A percentile compares a stretch with the other conserved stretches of the same genome.
Evolutionary conservation across 1,140 invertebrate species (phyloP).

Genomic region (Papilio dardanus): DNA sequence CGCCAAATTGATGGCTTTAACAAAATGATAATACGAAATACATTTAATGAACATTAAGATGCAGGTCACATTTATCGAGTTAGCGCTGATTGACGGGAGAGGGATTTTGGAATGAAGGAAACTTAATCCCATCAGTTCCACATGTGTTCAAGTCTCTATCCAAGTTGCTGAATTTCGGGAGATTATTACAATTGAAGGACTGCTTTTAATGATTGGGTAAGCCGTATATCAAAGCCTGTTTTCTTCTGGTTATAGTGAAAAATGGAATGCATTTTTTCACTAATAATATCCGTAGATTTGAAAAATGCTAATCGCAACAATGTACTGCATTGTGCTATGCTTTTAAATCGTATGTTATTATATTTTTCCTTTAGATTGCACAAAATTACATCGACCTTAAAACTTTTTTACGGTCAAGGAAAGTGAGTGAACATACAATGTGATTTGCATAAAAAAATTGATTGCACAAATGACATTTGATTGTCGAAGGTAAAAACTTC

Average conservation of each 20-base stretch:
- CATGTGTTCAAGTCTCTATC: too few relatives aligned
- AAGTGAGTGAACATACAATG: background rate
- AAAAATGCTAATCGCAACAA: background rate
- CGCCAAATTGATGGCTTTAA: background rate
- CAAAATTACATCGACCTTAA: constrained; percentile 6
- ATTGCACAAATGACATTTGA: constrained; percentile 7
- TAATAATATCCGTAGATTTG: background rate
- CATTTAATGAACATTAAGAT: background rate
- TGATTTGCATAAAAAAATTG: constrained; percentile 17
- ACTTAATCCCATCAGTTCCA: background rate
- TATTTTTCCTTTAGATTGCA: background rate
- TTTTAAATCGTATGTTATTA: background rate
- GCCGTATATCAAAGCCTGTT: too few relatives aligned
- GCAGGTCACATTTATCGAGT: background rate
- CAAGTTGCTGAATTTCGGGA: too few relatives aligned
- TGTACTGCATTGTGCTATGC: background rate
- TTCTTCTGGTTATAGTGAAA: too few relatives aligned
- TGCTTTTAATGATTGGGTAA: too few relatives aligned
- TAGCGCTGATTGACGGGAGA: too few relatives aligned
- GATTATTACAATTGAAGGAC: too few relatives aligned
- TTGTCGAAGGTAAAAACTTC: background rate
- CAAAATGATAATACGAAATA: background rate
- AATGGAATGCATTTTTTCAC: background rate
- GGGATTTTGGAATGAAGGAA: too few relatives aligned
- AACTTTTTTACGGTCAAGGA: constrained; percentile 18